These are phyloP conservation scores for Oryzias sinensis DNA, from an alignment of 2,797 vertebrate species.

Conservation along the genomic window DNA sequence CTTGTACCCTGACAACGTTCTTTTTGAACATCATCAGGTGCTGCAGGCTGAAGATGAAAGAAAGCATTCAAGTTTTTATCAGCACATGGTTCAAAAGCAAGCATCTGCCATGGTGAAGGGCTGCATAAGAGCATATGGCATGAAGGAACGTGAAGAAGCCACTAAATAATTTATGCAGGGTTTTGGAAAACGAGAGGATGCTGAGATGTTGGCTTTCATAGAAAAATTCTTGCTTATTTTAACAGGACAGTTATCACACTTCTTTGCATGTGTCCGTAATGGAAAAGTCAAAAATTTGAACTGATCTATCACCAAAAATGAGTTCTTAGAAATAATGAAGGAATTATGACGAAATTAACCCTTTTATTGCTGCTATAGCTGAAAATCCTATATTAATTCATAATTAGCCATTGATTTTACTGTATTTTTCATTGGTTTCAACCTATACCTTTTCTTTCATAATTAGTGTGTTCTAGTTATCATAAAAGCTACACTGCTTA, in stretches of 20 bases:
- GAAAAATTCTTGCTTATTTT: neutral
- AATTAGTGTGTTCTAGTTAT: too few relatives aligned
- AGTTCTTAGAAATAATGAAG: too few relatives aligned
- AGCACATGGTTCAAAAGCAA: neutral
- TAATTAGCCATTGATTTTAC: too few relatives aligned
- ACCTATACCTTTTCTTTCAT: too few relatives aligned
- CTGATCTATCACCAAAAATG: too few relatives aligned
- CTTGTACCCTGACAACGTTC: neutral
- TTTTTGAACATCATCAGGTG: neutral
- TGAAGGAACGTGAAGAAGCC: neutral
- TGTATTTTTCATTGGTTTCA: too few relatives aligned
- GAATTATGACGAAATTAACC: too few relatives aligned
- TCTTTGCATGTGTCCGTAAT: too few relatives aligned
- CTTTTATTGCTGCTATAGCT: too few relatives aligned
- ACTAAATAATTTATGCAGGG: neutral
- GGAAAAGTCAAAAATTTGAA: too few relatives aligned
- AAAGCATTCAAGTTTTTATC: neutral
- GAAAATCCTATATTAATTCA: too few relatives aligned
- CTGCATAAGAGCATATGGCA: neutral
- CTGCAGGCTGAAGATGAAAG: conserved; percentile 1
- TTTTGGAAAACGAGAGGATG: neutral
- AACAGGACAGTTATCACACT: neutral
- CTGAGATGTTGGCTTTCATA: neutral
- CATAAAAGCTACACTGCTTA: too few relatives aligned
- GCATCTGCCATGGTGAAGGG: neutral